Conservation (phyloP, 1,140 invertebrate genomes). For the Sinonovacula constricta region DNA sequence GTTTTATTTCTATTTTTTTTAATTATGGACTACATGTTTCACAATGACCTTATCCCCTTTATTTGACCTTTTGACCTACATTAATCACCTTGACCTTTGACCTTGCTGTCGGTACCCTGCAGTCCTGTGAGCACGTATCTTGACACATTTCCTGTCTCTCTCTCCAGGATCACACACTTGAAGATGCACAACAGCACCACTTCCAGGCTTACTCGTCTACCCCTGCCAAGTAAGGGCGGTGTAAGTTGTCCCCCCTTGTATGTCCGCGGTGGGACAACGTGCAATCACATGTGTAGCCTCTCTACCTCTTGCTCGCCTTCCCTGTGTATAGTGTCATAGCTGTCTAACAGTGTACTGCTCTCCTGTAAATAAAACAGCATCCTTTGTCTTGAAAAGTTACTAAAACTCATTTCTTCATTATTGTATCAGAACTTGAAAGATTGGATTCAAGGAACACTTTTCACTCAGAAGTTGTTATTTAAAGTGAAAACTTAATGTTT, state of each 20-base stretch:
- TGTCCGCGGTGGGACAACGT: slow-evolving; percentile 34
- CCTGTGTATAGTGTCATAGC: not conserved
- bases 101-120: no score
- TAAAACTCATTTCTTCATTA: not conserved
- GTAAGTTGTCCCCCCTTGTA: slow-evolving; percentile 49
- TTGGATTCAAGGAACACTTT: no score
- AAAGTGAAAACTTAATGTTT: not conserved
- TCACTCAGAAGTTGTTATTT: not conserved
- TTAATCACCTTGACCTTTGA: no score
- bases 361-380: no score
- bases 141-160: no score
- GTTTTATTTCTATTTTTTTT: no score
- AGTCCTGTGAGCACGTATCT: no score
- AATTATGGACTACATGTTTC: no score
- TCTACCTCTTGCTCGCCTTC: slow-evolving; percentile 34
- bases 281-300: slow-evolving; percentile 41
- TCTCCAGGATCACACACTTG: slow-evolving; percentile 47
- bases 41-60: no score
- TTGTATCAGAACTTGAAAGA: no score
- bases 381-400: not conserved
- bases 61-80: no score
- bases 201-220: slow-evolving; percentile 46
- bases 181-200: slow-evolving; percentile 46
- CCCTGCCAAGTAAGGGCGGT: slow-evolving; percentile 50
- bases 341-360: slow-evolving; percentile 1